These are phyloP conservation scores for Oophaga sylvatica DNA, from an alignment of 2,797 vertebrate species.

Conservation along the genomic window DNA sequence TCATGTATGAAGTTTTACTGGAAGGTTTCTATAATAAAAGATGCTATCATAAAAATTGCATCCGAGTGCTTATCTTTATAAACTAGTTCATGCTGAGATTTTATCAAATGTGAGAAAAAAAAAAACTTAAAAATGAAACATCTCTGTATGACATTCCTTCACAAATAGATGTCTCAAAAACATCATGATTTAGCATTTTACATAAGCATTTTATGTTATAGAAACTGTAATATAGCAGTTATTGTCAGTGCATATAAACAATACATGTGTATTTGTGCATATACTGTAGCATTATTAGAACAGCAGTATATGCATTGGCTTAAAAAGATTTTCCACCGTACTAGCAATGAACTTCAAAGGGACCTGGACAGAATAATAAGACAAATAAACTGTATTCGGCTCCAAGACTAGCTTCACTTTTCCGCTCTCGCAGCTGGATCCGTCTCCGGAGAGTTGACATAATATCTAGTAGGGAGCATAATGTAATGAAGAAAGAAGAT, in stretches of 20 bases:
- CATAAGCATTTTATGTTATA: neutral
- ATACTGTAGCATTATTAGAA: no score
- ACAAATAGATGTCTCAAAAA: slow-evolving; percentile 18
- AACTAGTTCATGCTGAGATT: slow-evolving; percentile 23
- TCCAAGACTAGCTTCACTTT: no score
- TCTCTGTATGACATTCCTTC: slow-evolving; percentile 21
- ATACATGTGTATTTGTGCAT: neutral
- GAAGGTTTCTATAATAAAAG: slow-evolving; percentile 34
- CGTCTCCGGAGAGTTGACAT: no score
- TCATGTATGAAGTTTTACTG: neutral
- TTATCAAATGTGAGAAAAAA: slow-evolving; percentile 20
- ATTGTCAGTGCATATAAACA: neutral
- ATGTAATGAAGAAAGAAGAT: no score
- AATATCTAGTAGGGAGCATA: no score
- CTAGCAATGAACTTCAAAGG: no score
- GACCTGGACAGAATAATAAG: no score
- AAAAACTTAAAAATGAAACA: slow-evolving; percentile 11
- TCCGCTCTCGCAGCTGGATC: no score
- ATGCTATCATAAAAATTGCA: slow-evolving; percentile 31
- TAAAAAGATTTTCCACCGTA: no score
- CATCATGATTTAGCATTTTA: neutral
- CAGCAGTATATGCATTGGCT: no score
- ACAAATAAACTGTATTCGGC: no score
- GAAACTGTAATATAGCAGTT: neutral
- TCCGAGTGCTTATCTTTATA: slow-evolving; percentile 17